A percentile compares a stretch with the other conserved stretches of the same genome.
Evolutionary conservation across 1,140 invertebrate genomes (phyloP).

Genomic region (Drosophila kepulauana): DNA sequence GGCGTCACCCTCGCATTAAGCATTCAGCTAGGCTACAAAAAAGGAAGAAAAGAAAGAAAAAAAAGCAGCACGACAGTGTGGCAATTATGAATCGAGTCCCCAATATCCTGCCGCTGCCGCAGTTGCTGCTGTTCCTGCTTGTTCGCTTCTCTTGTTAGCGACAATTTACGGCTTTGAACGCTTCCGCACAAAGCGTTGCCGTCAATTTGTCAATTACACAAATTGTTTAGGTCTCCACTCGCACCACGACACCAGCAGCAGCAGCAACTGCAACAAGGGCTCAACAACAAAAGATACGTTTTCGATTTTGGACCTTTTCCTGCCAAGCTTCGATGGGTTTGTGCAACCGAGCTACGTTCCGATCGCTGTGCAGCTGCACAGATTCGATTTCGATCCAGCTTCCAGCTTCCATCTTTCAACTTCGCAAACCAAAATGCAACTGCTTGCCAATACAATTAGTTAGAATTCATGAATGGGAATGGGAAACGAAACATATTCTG

Average conservation of each 20-base stretch:
- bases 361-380: conserved; percentile 77
- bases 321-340: conserved; percentile 49
- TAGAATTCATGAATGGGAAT: conserved; percentile 80
- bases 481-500: conserved; percentile 21
- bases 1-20: conserved; percentile 48
- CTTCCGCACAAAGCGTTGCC: conserved; percentile 80
- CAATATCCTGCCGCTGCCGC: conserved; percentile 62
- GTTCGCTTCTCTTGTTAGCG: conserved; percentile 73
- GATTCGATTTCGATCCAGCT: conserved; percentile 59
- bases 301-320: conserved; percentile 53
- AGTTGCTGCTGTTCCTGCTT: conserved; percentile 16
- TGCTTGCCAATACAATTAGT: conserved; percentile 80
- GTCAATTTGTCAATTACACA: conserved; percentile 85
- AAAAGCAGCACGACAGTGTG: conserved; percentile 6
- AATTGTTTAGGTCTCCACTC: conserved; percentile 72
- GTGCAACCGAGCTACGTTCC: conserved; percentile 51
- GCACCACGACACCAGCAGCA: conserved; percentile 37
- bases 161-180: conserved; percentile 83
- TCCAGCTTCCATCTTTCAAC: conserved; percentile 54
- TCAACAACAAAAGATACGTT: conserved; percentile 43
- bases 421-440: conserved; percentile 61
- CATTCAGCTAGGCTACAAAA: conserved; percentile 21
- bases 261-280: conserved; percentile 20
- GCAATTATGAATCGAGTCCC: conserved; percentile 60
- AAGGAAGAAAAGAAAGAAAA: too few relatives aligned